These are phyloP conservation scores for Noctua janthina DNA, from an alignment of 2,888 invertebrate species.

Conservation along the genomic window DNA sequence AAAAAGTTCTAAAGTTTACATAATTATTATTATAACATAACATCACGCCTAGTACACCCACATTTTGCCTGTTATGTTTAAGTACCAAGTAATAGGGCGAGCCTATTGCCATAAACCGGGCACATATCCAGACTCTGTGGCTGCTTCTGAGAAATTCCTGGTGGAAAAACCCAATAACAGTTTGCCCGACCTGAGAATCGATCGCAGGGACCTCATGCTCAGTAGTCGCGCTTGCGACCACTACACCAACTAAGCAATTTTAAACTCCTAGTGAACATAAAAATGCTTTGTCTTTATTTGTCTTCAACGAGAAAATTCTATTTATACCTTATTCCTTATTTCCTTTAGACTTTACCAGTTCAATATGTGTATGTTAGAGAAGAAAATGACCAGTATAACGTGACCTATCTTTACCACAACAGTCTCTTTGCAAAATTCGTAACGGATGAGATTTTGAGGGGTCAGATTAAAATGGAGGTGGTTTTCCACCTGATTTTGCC, in stretches of 20 bases:
- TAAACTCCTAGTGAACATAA: not conserved
- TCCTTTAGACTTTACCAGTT: slow-evolving; percentile 13
- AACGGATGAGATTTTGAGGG: slow-evolving; percentile 3
- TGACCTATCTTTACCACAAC: slow-evolving; percentile 1
- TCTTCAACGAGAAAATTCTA: not conserved
- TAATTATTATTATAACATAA: too few relatives aligned
- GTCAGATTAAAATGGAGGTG: slow-evolving; percentile 29
- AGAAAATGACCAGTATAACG: slow-evolving; percentile 18
- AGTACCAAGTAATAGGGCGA: too few relatives aligned
- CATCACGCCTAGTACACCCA: too few relatives aligned
- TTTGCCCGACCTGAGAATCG: not conserved
- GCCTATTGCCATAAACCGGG: too few relatives aligned
- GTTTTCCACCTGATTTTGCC: slow-evolving; percentile 39
- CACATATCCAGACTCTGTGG: too few relatives aligned
- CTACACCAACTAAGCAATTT: not conserved
- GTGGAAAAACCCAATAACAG: not conserved
- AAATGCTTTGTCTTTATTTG: not conserved
- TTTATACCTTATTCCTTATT: slow-evolving; percentile 13
- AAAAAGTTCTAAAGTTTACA: not conserved
- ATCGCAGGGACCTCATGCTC: not conserved
- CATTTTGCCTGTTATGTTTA: too few relatives aligned
- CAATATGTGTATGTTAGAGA: slow-evolving; percentile 17
- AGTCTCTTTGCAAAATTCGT: not conserved
- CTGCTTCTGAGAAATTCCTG: not conserved
- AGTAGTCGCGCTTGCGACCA: too few relatives aligned